Percentiles rank a stretch among this genome's conserved stretches.
Conservation (phyloP, 37 sponge, comb jelly and placozoan species). For the Aphrocallistes beatrix region DNA sequence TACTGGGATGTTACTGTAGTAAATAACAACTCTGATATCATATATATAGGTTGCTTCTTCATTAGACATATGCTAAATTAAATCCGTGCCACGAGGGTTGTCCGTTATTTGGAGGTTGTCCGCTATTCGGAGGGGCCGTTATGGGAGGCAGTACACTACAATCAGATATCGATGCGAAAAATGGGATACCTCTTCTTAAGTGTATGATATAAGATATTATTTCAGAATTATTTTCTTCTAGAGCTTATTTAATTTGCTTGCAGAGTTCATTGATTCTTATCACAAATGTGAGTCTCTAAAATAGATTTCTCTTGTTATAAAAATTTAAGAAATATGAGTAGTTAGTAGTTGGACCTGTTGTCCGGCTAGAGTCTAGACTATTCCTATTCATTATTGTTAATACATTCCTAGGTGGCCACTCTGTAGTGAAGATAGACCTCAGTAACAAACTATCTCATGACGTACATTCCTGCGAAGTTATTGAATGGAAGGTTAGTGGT, state of each 20-base stretch:
- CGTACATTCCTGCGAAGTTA: slow-evolving; percentile 47
- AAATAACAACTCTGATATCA: too few relatives aligned
- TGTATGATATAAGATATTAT: too few relatives aligned
- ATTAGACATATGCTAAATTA: too few relatives aligned
- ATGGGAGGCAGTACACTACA: too few relatives aligned
- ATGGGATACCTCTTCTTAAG: too few relatives aligned
- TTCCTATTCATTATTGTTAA: not conserved
- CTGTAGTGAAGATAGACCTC: slow-evolving; percentile 40
- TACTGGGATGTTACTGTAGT: too few relatives aligned
- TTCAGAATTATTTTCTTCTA: not conserved
- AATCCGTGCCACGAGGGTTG: too few relatives aligned
- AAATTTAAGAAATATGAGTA: not conserved
- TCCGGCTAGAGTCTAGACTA: not conserved
- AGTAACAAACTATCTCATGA: slow-evolving; percentile 54
- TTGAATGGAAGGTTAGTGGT: slow-evolving; percentile 75
- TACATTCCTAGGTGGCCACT: slow-evolving; percentile 42
- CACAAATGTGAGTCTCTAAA: slow-evolving; percentile 39
- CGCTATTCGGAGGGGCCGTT: too few relatives aligned
- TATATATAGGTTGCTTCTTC: too few relatives aligned
- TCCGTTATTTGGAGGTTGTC: too few relatives aligned
- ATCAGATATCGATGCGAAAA: too few relatives aligned
- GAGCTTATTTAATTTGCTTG: slow-evolving; percentile 41
- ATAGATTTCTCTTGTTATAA: not conserved
- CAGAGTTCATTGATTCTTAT: slow-evolving; percentile 49
- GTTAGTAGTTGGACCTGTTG: not conserved